Percentiles rank a stretch among this genome's conserved stretches.
Evolutionary conservation across 2,797 vertebrate species (phyloP).

Genomic region (Xerus rutilus): DNA sequence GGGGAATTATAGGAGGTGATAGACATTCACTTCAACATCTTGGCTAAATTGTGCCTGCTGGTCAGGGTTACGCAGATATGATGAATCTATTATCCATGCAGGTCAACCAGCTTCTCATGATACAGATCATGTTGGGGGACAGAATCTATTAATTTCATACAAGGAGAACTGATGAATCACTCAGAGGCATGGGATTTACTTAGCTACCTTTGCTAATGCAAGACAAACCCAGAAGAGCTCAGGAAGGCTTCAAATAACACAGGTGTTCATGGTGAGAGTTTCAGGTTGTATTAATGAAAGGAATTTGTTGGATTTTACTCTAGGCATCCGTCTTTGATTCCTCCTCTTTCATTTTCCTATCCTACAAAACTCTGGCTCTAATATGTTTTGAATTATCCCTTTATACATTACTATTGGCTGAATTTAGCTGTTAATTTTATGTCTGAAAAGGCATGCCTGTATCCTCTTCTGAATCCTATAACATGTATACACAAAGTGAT

Average conservation of each 20-base stretch:
- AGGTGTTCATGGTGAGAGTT: background rate
- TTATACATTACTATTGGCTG: background rate
- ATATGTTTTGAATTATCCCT: background rate
- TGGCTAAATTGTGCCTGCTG: constrained; percentile 59
- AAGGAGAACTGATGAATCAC: constrained; percentile 79
- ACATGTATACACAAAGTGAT: background rate
- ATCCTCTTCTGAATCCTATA: background rate
- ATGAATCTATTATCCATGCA: constrained; percentile 68
- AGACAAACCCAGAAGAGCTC: background rate
- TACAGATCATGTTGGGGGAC: constrained; percentile 32
- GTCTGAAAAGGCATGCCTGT: background rate
- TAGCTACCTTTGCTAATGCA: constrained; percentile 82
- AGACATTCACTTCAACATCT: constrained; percentile 26
- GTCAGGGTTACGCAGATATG: background rate
- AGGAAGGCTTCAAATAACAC: background rate
- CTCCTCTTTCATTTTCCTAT: background rate
- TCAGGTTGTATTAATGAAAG: background rate
- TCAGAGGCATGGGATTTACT: constrained; percentile 78
- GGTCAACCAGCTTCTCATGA: constrained; percentile 53
- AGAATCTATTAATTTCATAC: constrained; percentile 62
- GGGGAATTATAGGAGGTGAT: background rate
- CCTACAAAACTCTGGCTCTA: background rate
- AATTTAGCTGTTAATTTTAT: constrained; percentile 3
- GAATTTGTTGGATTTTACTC: background rate
- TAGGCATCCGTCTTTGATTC: background rate